Evolutionary conservation across 2,888 invertebrate species (phyloP).

Genomic region (Pachliopta kotzebuea): DNA sequence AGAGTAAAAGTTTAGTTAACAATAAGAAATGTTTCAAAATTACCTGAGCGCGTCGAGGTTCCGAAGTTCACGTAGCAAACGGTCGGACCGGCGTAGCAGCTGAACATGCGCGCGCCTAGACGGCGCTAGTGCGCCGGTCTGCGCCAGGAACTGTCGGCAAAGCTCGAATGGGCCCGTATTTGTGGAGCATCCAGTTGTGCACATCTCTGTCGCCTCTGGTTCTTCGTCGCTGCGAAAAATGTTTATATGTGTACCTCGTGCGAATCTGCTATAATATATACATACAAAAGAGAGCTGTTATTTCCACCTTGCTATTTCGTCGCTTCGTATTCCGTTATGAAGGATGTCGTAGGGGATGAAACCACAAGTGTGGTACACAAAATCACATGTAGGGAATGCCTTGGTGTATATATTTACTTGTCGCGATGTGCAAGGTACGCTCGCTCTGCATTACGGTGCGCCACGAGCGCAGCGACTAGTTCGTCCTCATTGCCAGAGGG

Average conservation of each 20-base stretch:
- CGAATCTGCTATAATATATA: no score
- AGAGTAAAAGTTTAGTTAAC: not conserved
- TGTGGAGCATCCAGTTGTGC: slow-evolving; percentile 30
- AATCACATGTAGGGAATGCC: no score
- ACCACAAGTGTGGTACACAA: no score
- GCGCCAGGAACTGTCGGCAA: slow-evolving; percentile 93
- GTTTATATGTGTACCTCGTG: no score
- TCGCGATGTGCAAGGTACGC: slow-evolving; percentile 81
- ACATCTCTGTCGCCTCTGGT: slow-evolving; percentile 58
- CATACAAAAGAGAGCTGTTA: no score
- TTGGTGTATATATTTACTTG: slow-evolving; percentile 40
- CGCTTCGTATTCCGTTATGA: no score
- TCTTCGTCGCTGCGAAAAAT: slow-evolving; percentile 52
- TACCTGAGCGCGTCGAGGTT: slow-evolving; percentile 94
- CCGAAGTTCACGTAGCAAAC: slow-evolving; percentile 92
- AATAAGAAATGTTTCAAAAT: not conserved
- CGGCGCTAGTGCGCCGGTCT: slow-evolving; percentile 94
- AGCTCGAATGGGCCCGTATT: slow-evolving; percentile 86
- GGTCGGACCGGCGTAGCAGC: slow-evolving; percentile 92
- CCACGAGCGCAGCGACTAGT: slow-evolving; percentile 90
- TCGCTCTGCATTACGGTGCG: slow-evolving; percentile 91
- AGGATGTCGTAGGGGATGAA: no score
- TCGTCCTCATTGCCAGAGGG: slow-evolving; percentile 90
- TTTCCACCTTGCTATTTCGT: no score
- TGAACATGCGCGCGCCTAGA: slow-evolving; percentile 92